phyloP scores from a whole-genome alignment of 2,113 vertebrate species.

The Atractosteus spatula region DNA sequence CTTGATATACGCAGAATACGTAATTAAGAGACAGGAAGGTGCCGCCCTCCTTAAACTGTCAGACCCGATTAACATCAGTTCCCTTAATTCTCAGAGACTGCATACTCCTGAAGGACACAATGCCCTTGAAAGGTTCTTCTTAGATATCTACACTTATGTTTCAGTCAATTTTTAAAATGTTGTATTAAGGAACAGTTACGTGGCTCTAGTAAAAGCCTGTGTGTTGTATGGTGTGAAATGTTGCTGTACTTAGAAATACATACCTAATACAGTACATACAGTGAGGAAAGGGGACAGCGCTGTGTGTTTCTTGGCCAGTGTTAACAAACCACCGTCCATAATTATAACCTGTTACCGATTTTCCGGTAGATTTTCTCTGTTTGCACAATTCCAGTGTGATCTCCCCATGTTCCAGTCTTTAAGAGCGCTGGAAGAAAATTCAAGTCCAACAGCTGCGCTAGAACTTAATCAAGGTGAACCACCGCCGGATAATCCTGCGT shows the following conservation, averaged over 20 bases:
- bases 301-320: conserved; percentile 55
- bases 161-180: conserved; percentile 32
- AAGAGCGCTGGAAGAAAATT: conserved; percentile 33
- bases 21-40: too few relatives aligned
- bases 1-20: too few relatives aligned
- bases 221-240: not conserved
- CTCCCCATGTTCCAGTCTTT: conserved; percentile 15
- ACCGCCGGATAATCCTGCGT: conserved; percentile 39
- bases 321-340: conserved; percentile 50
- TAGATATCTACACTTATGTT: conserved; percentile 28
- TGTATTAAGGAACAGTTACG: conserved; percentile 21
- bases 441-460: conserved; percentile 41
- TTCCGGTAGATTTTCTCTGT: conserved; percentile 45
- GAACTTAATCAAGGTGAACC: conserved; percentile 35
- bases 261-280: too few relatives aligned
- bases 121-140: not conserved
- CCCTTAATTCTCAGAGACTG: too few relatives aligned
- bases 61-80: too few relatives aligned
- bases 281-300: conserved; percentile 32
- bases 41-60: too few relatives aligned
- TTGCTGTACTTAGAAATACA: not conserved
- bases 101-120: too few relatives aligned
- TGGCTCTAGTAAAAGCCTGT: conserved; percentile 14
- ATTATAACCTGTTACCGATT: conserved; percentile 55
- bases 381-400: conserved; percentile 57